Evolutionary conservation across 1,140 invertebrate species (phyloP), one percentile per base, ranked within the genome.

Genomic region (Cyphomyrmex costatus): DNA sequence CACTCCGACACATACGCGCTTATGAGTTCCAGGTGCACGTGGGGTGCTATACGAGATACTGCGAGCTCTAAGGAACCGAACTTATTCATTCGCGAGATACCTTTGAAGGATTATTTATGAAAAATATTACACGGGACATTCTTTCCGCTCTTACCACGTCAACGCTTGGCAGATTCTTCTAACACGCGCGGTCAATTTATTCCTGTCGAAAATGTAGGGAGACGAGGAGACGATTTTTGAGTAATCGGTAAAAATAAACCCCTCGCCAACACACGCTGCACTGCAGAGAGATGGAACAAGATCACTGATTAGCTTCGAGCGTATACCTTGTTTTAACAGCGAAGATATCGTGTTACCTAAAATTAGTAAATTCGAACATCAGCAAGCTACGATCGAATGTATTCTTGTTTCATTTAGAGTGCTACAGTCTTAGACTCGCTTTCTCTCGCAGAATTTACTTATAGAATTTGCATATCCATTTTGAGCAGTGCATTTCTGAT

Each of bases 1-100:
- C 42, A 74, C 53, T 27, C 79, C 51, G 79, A 83, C 79, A 83
- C 51, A 82, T 19, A 21, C 79, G 21, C 79, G 66, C 66, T 49
- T 61, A 83, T 74, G 68, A 83, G 70, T 73, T 61, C 12, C 79
- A 21, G 24, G 53, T 46, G 53, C 51, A 73, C 66, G 51, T 58
- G 33, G 71, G 33, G 12, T 49, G 19, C 33, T 30, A 46, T 30
- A 30, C 51, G 33, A 70, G 63, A 70, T 56, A 80, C 53, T 6
- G 24, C 30, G 49, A 71, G 7, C 21, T 24, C 27, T 36, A 42
- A 12, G 27, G 42, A 36, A 46, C 30, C 30, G 63, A 56, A 16
- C 33, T 80, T 49, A 60, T 80, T 80, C 46, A 68, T 60, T 24
- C 36, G 27, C 42, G n/a, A 30, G 46, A 79, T 24, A 53, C n/a